Conservation (phyloP, 2,113 vertebrate species). For the Heptranchias perlo region DNA sequence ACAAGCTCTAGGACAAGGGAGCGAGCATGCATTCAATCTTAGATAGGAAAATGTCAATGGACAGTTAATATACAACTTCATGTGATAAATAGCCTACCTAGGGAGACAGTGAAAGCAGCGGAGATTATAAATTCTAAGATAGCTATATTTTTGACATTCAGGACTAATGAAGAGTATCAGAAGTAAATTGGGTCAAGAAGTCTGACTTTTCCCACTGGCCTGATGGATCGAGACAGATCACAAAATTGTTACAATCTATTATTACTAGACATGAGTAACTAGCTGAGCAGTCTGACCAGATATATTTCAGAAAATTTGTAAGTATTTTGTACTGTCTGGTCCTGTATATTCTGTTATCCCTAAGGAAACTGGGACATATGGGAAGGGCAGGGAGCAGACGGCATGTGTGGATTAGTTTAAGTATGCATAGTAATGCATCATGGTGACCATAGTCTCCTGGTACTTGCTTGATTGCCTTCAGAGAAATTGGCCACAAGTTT, state of each 20-base stretch:
- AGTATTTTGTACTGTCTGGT: conserved; percentile 61
- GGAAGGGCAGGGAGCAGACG: no score
- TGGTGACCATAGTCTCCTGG: no score
- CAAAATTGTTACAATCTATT: background rate
- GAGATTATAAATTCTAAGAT: background rate
- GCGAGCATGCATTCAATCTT: background rate
- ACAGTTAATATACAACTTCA: background rate
- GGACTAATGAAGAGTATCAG: background rate
- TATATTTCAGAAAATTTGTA: background rate
- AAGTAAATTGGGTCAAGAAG: background rate
- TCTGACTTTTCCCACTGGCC: background rate
- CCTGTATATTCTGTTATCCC: no score
- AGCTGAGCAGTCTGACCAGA: background rate
- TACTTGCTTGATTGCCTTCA: no score
- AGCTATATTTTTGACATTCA: background rate
- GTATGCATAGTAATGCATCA: no score
- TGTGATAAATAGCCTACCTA: background rate
- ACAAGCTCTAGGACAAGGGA: background rate
- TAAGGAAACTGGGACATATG: no score
- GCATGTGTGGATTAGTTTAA: no score
- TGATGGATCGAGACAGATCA: background rate
- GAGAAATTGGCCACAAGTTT: no score
- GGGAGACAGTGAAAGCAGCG: background rate
- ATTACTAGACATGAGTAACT: background rate
- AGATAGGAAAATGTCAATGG: background rate